Evolutionary conservation across 92 coral and sea anemone species (phyloP).

Genomic region (Palythoa grandis): DNA sequence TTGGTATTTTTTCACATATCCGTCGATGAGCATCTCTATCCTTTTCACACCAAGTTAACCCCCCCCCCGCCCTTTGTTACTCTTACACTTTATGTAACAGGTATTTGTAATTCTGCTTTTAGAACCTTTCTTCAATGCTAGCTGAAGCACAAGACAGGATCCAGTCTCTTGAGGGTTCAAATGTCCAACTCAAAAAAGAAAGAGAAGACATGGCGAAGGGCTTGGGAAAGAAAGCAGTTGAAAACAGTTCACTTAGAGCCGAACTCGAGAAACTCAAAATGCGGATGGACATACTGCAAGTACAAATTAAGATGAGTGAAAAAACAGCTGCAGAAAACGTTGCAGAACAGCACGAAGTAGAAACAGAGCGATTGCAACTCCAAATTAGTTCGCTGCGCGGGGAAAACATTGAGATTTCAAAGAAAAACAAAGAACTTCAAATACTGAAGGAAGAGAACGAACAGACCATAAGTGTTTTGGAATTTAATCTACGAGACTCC

Average conservation of each 20-base stretch:
- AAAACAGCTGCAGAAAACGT: constrained; percentile 41
- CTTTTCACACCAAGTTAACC: no score
- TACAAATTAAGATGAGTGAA: constrained; percentile 52
- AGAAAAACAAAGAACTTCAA: constrained; percentile 49
- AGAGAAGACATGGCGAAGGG: constrained; percentile 50
- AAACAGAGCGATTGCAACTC: constrained; percentile 17
- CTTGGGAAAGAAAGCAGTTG: constrained; percentile 57
- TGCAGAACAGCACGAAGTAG: constrained; percentile 8
- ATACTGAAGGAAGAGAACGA: constrained; percentile 54
- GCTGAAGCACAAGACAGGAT: constrained; percentile 58
- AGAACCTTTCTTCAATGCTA: constrained; percentile 62
- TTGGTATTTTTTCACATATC: no score
- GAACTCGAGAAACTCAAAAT: constrained; percentile 62
- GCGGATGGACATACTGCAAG: constrained; percentile 62
- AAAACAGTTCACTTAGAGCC: constrained; percentile 64
- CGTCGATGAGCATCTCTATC: no score
- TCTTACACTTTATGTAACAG: neutral
- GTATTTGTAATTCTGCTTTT: neutral
- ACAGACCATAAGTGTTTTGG: constrained; percentile 55
- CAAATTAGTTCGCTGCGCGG: constrained; percentile 54
- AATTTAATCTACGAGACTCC: constrained; percentile 73
- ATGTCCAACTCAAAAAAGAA: constrained; percentile 60
- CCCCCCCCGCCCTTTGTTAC: no score
- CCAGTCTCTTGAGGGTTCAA: constrained; percentile 46
- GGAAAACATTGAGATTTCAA: constrained; percentile 45